A percentile compares a stretch with the other conserved stretches of the same genome.
phyloP scores from a whole-genome alignment of 2,113 vertebrate genomes.

The Oreochromis niloticus region DNA sequence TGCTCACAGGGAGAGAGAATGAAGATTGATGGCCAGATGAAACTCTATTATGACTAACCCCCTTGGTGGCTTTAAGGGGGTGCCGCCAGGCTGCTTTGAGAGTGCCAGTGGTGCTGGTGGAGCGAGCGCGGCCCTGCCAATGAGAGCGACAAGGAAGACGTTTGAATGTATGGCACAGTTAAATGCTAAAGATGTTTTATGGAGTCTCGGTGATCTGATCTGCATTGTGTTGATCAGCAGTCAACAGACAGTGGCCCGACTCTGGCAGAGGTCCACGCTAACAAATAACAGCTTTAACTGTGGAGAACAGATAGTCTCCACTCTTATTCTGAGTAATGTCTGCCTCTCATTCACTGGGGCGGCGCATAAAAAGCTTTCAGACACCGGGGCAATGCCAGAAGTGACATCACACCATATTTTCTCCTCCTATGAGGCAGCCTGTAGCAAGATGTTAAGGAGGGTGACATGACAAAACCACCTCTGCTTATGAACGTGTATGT shows the following conservation, averaged over 20 bases:
- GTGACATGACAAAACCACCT: conserved; percentile 50
- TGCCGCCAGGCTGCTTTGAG: conserved; percentile 1
- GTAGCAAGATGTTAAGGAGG: conserved; percentile 24
- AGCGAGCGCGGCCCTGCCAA: background rate
- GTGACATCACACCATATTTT: conserved; percentile 78
- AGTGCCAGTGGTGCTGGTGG: background rate
- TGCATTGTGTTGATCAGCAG: conserved; percentile 31
- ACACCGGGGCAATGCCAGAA: conserved; percentile 70
- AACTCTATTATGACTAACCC: conserved; percentile 53
- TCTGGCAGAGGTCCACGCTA: conserved; percentile 65
- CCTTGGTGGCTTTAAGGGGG: conserved; percentile 39
- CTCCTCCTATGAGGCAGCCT: conserved; percentile 43
- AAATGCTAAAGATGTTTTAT: conserved; percentile 14
- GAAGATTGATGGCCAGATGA: conserved; percentile 56
- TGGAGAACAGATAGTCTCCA: conserved; percentile 78
- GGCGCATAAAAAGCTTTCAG: conserved; percentile 71
- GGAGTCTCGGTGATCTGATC: conserved; percentile 32
- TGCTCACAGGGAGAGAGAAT: conserved; percentile 30
- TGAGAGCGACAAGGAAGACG: conserved; percentile 3
- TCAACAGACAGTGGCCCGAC: conserved; percentile 31
- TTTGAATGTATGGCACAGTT: conserved; percentile 6
- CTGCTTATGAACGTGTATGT: conserved; percentile 13
- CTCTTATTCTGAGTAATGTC: conserved; percentile 83
- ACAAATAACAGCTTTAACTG: conserved; percentile 74
- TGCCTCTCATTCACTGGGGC: conserved; percentile 75